A percentile compares a stretch with the other conserved stretches of the same genome.
These are phyloP conservation scores for Rhinatrema bivittatum DNA, from an alignment of 2,797 vertebrate species.

Conservation along the genomic window DNA sequence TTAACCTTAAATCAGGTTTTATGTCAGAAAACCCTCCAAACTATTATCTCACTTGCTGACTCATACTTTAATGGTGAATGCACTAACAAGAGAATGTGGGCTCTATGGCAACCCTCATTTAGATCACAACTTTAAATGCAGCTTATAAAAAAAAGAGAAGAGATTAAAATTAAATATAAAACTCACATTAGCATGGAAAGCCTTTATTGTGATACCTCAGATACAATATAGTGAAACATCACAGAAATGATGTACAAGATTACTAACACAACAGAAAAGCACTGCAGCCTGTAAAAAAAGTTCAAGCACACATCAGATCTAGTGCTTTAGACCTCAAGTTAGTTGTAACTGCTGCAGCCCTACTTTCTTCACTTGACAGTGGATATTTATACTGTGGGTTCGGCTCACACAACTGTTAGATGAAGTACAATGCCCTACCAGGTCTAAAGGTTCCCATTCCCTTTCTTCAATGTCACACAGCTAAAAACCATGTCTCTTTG, in stretches of 20 bases:
- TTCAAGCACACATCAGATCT: conserved; percentile 82
- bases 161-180: conserved; percentile 3
- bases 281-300: conserved; percentile 65
- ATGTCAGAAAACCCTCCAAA: no score
- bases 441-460: conserved; percentile 15
- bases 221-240: conserved; percentile 86
- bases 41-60: no score
- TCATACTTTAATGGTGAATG: no score
- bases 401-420: conserved; percentile 11
- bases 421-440: conserved; percentile 10
- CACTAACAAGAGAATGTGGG: no score
- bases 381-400: conserved; percentile 1
- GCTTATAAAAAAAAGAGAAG: rapidly evolving
- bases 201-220: conserved; percentile 87
- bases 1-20: no score
- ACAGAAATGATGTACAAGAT: conserved; percentile 73
- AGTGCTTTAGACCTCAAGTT: conserved; percentile 67
- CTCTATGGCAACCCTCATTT: no score
- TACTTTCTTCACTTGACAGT: conserved; percentile 48
- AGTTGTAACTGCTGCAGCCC: conserved; percentile 61
- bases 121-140: no score
- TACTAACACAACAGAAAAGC: conserved; percentile 83
- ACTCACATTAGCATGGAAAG: conserved; percentile 68
- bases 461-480: not conserved
- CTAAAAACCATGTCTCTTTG: not conserved